phyloP scores from a whole-genome alignment of 2,888 invertebrate genomes.

The Lagria hirta region DNA sequence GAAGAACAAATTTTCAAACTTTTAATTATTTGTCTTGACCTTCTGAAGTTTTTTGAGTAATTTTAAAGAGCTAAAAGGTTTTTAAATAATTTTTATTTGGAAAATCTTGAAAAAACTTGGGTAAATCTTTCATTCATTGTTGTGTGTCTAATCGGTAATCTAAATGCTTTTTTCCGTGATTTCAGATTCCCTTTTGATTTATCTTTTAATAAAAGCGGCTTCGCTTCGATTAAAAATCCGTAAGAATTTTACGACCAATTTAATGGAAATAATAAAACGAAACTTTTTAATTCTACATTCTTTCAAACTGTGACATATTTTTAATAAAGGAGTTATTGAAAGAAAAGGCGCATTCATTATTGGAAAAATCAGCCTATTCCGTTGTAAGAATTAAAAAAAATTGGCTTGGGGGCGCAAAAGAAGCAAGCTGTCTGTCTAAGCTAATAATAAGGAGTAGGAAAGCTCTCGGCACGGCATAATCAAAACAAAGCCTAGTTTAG shows the following conservation, averaged over 20 bases:
- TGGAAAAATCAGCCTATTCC: conserved; percentile 21
- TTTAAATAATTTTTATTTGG: no score
- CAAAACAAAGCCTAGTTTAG: conserved; percentile 9
- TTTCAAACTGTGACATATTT: conserved; percentile 43
- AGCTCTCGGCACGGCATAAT: conserved; percentile 2
- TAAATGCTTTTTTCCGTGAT: no score
- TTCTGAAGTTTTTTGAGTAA: no score
- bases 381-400: no score
- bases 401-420: background rate
- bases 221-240: conserved; percentile 32
- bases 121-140: no score
- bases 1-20: no score
- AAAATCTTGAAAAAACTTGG: no score
- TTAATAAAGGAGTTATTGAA: conserved; percentile 36
- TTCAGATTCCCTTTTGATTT: conserved; percentile 25
- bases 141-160: no score
- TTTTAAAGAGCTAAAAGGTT: no score
- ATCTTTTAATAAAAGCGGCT: conserved; percentile 30
- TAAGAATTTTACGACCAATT: conserved; percentile 39
- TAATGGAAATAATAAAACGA: conserved; percentile 38
- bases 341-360: conserved; percentile 13
- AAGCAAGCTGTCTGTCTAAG: conserved; percentile 1
- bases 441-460: no score
- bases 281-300: conserved; percentile 40
- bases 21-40: no score